phyloP scores from a whole-genome alignment of 2,888 invertebrate genomes.

The Ischnus inquisitorius region DNA sequence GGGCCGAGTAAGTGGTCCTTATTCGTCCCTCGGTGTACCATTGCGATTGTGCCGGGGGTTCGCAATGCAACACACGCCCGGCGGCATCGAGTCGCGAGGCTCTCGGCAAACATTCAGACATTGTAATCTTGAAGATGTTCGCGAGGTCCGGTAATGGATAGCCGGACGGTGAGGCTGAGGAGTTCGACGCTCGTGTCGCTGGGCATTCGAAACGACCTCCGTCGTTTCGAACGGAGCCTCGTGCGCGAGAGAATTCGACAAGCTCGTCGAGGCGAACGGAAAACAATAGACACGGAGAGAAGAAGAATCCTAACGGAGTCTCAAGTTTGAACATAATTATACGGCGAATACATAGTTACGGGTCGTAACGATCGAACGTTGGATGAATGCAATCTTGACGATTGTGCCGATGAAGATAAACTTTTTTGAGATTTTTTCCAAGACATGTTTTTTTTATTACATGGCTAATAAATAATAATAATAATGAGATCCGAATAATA shows the following conservation, averaged over 20 bases:
- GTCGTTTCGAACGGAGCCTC: neutral
- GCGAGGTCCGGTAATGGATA: conserved; percentile 53
- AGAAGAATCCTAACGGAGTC: neutral
- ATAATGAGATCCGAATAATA: too few species aligned
- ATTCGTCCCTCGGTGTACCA: conserved; percentile 15
- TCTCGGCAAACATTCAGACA: conserved; percentile 59
- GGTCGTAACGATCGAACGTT: neutral
- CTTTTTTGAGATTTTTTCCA: neutral
- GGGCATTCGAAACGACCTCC: conserved; percentile 42
- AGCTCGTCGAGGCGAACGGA: neutral
- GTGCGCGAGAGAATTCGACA: neutral
- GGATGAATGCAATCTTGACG: neutral
- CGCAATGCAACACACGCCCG: neutral
- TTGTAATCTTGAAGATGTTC: conserved; percentile 52
- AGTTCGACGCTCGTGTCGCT: conserved; percentile 13
- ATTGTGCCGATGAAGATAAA: neutral
- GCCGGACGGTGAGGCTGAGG: neutral
- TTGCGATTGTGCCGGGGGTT: conserved; percentile 9
- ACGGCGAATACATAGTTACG: neutral
- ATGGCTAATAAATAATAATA: too few species aligned
- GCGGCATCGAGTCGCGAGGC: conserved; percentile 11
- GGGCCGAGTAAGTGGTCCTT: conserved; percentile 31
- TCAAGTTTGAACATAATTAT: neutral
- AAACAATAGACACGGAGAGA: neutral
- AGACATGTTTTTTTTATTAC: too few species aligned